Evolutionary conservation across 1,140 invertebrate species (phyloP), one percentile per base, ranked within the genome.

Genomic region (Parasteatoda tepidariorum): DNA sequence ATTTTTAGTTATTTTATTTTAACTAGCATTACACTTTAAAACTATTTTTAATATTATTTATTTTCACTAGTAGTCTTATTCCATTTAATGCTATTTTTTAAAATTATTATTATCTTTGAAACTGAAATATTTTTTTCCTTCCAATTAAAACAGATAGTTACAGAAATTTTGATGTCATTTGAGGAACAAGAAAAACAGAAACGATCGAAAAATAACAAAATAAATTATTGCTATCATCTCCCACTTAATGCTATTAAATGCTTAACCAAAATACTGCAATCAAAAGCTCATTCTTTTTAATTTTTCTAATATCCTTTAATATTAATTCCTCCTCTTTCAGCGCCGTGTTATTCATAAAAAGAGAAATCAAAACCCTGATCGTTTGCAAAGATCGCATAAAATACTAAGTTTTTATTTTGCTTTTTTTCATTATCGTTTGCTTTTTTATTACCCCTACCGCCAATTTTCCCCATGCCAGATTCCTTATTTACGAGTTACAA

Each of bases 401-500:
- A 79, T 67, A 64, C 67, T 79, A 55, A 66, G 67, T 79, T 61
- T 59, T n/a, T n/a, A n/a, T n/a, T n/a, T n/a, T n/a, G n/a, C n/a
- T n/a, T n/a, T n/a, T n/a, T n/a, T n/a, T n/a, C n/a, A n/a, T n/a
- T n/a, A n/a, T n/a, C n/a, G n/a, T 41, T 34, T 48, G 38, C 38
- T 30, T 18, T 34, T 64, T 64, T 64, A 24, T 64, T 64, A 30
- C 3, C 31, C 31, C 11, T 13, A 24, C 28, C 15, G 22, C 22
- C 38, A 81, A 81, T 54, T 70, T 81, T 81, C 66, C 61, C 64
- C 48, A 41, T 81, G 78, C 78, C 75, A 79, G 75, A 67, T 79
- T 79, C 75, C 78, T 81, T 81, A 81, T 81, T 81, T 81, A 81
- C 78, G 67, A 70, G 78, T 81, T 81, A 81, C 78, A 81, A 81